phyloP scores from a whole-genome alignment of 2,797 vertebrate genomes.

The Molossus alvarezi region DNA sequence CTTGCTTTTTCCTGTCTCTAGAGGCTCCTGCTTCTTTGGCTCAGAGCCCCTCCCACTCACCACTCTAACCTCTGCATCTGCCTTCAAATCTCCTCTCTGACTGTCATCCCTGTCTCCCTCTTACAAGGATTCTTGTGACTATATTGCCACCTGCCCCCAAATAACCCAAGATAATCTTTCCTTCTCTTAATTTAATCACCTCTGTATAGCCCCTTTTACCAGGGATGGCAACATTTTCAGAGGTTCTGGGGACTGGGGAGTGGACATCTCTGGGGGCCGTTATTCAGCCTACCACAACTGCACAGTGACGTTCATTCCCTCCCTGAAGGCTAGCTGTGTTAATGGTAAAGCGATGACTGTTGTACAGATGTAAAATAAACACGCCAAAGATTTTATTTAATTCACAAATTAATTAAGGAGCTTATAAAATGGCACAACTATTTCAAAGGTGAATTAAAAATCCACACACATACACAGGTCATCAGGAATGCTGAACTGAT shows the following conservation, averaged over 20 bases:
- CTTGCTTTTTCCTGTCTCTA: background rate
- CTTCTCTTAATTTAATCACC: background rate
- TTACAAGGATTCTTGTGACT: background rate
- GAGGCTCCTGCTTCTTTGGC: background rate
- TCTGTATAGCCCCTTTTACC: background rate
- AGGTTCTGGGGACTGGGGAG: background rate
- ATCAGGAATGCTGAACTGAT: background rate
- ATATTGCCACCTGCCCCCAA: background rate
- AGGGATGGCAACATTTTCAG: background rate
- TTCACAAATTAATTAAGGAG: background rate
- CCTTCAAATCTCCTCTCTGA: background rate
- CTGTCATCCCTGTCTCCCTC: background rate
- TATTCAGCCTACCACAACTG: background rate
- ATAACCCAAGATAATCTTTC: background rate
- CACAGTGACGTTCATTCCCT: background rate
- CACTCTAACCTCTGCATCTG: background rate
- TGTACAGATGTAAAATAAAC: background rate
- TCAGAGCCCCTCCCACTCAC: background rate
- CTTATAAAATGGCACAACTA: background rate
- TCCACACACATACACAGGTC: background rate
- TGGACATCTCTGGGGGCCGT: background rate
- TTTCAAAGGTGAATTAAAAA: constrained; percentile 5
- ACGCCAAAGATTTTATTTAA: constrained; percentile 20
- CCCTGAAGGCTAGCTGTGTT: background rate
- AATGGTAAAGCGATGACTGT: background rate